These are phyloP conservation scores for Lepidurus packardi DNA, from an alignment of 1,140 invertebrate species.

Conservation along the genomic window DNA sequence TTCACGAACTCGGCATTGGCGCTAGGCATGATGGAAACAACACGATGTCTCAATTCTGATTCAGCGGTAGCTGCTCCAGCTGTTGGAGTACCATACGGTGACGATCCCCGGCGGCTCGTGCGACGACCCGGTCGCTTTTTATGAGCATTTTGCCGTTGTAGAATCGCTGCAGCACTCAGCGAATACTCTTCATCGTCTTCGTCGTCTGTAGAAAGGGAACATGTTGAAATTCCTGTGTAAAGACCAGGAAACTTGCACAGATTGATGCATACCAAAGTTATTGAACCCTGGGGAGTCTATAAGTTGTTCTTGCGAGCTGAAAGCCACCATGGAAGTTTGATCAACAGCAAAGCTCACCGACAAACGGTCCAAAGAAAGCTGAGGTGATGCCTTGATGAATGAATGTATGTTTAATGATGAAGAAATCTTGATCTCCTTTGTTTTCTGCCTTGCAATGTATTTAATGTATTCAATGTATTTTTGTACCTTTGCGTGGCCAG, in stretches of 20 bases:
- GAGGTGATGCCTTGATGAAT: background rate
- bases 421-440: background rate
- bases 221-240: background rate
- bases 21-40: constrained; percentile 4
- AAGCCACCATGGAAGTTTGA: constrained; percentile 17
- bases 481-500: background rate
- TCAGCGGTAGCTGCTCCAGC: constrained; percentile 37
- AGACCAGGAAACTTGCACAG: background rate
- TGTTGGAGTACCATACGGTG: constrained; percentile 58
- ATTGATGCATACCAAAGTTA: background rate
- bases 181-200: constrained; percentile 74
- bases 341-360: constrained; percentile 26
- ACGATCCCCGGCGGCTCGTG: constrained; percentile 55
- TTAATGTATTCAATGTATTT: background rate
- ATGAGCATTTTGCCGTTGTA: constrained; percentile 60
- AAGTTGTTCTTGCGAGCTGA: background rate
- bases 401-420: background rate
- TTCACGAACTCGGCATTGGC: background rate
- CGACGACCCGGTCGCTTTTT: constrained; percentile 48
- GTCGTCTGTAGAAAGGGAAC: constrained; percentile 45
- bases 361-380: constrained; percentile 14
- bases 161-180: constrained; percentile 69
- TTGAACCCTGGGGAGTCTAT: background rate
- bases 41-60: constrained; percentile 7
- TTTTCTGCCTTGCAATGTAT: background rate